Evolutionary conservation across 2,113 vertebrate species (phyloP).

Genomic region (Pongo pygmaeus): DNA sequence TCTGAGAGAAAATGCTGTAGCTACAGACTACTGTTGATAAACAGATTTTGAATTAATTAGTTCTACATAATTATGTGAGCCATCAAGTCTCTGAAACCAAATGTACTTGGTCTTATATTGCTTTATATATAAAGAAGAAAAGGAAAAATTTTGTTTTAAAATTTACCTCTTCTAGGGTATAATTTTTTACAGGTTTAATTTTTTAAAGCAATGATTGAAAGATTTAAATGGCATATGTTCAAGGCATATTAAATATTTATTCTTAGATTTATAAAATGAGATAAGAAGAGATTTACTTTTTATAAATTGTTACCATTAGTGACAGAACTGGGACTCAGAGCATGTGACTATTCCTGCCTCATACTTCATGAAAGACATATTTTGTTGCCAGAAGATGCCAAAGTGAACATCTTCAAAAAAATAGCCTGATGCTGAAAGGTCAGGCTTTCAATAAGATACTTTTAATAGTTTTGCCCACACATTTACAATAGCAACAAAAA

Average conservation of each 20-base stretch:
- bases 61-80: conserved; percentile 86
- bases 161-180: conserved; percentile 38
- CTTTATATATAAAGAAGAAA: conserved; percentile 67
- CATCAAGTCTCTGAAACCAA: conserved; percentile 80
- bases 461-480: conserved; percentile 20
- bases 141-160: conserved; percentile 54
- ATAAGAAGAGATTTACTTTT: conserved; percentile 29
- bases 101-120: conserved; percentile 76
- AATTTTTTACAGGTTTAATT: conserved; percentile 60
- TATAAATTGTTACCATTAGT: conserved; percentile 23
- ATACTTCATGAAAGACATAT: background rate
- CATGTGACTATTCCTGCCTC: background rate
- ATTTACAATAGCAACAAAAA: background rate
- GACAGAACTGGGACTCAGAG: background rate
- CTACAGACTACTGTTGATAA: conserved; percentile 86
- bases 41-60: conserved; percentile 89
- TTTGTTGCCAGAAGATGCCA: conserved; percentile 51
- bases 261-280: conserved; percentile 55
- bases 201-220: conserved; percentile 71
- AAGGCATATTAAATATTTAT: conserved; percentile 71
- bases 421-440: background rate
- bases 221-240: conserved; percentile 62
- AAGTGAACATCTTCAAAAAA: conserved; percentile 28
- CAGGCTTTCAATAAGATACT: background rate
- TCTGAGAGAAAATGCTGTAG: conserved; percentile 82